Base-by-base conservation (phyloP, 2,888 invertebrate genomes). In the Ormyrus thymus region DNA sequence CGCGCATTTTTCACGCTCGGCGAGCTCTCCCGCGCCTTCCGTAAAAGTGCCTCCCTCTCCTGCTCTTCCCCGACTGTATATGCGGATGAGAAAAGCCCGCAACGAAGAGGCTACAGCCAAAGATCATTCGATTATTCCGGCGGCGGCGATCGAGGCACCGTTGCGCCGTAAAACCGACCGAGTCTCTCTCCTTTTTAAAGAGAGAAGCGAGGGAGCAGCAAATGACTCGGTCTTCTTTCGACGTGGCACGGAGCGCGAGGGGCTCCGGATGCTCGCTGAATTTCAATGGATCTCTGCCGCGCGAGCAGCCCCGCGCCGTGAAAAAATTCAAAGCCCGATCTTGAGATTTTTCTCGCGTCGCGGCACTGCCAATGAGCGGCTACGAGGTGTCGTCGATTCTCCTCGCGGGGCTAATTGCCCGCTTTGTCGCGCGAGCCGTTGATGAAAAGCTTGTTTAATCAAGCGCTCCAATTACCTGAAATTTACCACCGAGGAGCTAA, bases 71-170 rank as follows among this genome's bases (percentile, higher is more conserved):
- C 29, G 29, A 4, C 29, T 29, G 29, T 29, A 29, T 29, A 29
- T 29, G 4, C 29, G 29, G 0, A 29, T 29, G 29, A 29, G 29
- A 29, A 29, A 29, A 29, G 29, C 29, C 29, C 61, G 45, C 62
- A 69, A 76, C 76, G 43, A 75, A 69, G 29, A 2, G 15, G 61
- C 29, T 55, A 53, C 46, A 50, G 69, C 29, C 55, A 48, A 48
- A 62, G 62, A 62, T 69, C 69, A 62, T 76, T 76, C 62, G 69
- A 62, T 69, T 76, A 69, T 56, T 62, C 62, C n/a, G 46, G 13
- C 15, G 51, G 13, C 7, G 10, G 46, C 43, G 45, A n/a, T n/a
- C n/a, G n/a, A n/a, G 53, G 11, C 15, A 29, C 10, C 29, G 53
- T 15, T 15, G 43, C 13, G 6, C 7, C 9, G 65, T 15, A 48